A percentile compares a stretch with the other conserved stretches of the same genome.
phyloP scores from a whole-genome alignment of 2,797 vertebrate species.

The Iguana delicatissima region DNA sequence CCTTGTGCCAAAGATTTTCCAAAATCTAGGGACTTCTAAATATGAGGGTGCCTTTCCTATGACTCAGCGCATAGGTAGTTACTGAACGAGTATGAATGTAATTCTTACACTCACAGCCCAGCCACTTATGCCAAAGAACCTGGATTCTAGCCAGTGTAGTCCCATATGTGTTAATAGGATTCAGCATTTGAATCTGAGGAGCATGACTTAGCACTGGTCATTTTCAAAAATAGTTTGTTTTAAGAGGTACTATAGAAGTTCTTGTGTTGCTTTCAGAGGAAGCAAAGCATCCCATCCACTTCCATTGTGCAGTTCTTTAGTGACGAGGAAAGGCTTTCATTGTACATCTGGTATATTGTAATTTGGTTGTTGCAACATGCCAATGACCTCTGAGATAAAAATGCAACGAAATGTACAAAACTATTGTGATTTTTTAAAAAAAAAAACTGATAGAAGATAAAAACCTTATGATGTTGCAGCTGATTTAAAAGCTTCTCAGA shows the following conservation, averaged over 20 bases:
- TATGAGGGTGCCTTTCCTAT: neutral
- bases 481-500: neutral
- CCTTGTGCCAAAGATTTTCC: neutral
- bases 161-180: slow-evolving; percentile 7
- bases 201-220: neutral
- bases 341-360: neutral
- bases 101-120: slow-evolving; percentile 1
- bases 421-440: neutral
- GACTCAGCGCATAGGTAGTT: slow-evolving; percentile 21
- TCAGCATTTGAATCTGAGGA: slow-evolving; percentile 13
- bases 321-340: neutral
- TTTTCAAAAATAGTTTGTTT: neutral
- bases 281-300: slow-evolving; percentile 10
- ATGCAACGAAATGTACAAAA: neutral
- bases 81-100: neutral
- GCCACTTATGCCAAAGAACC: slow-evolving; percentile 17
- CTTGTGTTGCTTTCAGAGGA: slow-evolving; percentile 4
- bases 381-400: neutral
- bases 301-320: slow-evolving; percentile 35
- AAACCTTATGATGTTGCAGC: neutral
- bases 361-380: neutral
- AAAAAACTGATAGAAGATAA: neutral
- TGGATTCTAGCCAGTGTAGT: slow-evolving; percentile 12
- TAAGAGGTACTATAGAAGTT: neutral
- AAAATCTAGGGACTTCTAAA: slow-evolving; percentile 32